Evolutionary conservation across 2,113 vertebrate species (phyloP).

Genomic region (Aegotheles bennettii): DNA sequence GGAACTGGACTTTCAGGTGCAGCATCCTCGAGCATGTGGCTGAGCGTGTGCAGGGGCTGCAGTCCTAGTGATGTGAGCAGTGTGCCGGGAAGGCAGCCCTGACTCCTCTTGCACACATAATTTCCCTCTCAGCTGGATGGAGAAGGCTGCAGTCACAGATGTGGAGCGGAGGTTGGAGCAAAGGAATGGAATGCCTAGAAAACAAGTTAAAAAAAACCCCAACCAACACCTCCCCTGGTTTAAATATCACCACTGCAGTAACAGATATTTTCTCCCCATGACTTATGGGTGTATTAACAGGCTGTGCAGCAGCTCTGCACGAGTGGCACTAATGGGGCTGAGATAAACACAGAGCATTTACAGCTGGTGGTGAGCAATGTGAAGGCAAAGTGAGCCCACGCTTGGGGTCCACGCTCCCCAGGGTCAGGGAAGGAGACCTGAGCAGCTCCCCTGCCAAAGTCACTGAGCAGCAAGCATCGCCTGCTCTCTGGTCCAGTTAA

Average conservation of each 20-base stretch:
- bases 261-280: not conserved
- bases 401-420: no score
- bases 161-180: not conserved
- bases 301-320: no score
- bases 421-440: not conserved
- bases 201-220: not conserved
- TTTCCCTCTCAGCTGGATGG: conserved; percentile 63
- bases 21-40: conserved; percentile 69
- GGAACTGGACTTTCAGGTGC: conserved; percentile 81
- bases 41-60: not conserved
- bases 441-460: not conserved
- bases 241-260: not conserved
- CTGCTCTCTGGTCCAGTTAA: not conserved
- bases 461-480: fast-evolving
- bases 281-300: not conserved
- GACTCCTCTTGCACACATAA: conserved; percentile 28
- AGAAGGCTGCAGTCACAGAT: not conserved
- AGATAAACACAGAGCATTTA: not conserved
- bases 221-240: not conserved
- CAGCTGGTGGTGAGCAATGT: not conserved
- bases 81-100: not conserved
- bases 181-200: not conserved
- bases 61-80: conserved; percentile 8
- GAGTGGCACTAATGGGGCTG: not conserved
- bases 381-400: fast-evolving